phyloP scores from a whole-genome alignment of 2,113 vertebrate species.

The Cebus imitator region DNA sequence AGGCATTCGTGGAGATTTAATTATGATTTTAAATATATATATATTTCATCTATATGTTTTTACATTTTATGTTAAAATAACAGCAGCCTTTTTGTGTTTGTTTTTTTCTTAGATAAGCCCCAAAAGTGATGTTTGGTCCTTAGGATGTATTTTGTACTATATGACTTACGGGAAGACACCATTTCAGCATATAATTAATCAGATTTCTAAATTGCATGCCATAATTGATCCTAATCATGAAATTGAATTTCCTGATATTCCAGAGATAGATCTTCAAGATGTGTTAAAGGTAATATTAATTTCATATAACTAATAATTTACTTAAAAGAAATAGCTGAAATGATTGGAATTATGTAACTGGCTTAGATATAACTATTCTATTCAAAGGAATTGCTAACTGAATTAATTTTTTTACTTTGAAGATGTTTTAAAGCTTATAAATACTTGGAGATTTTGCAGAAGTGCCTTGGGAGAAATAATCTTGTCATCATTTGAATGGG shows the following conservation, averaged over 20 bases:
- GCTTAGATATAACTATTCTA: not conserved
- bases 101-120: slow-evolving; percentile 90
- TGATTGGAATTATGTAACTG: not conserved
- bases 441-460: slow-evolving; percentile 24
- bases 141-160: slow-evolving; percentile 97
- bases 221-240: slow-evolving; percentile 92
- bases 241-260: slow-evolving; percentile 93
- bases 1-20: not conserved
- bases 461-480: not conserved
- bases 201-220: slow-evolving; percentile 94
- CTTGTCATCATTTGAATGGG: not conserved
- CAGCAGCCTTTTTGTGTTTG: not conserved
- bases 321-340: slow-evolving; percentile 10
- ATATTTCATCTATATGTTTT: not conserved
- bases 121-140: slow-evolving; percentile 97
- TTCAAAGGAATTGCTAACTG: not conserved
- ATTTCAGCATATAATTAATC: slow-evolving; percentile 96
- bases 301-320: not conserved
- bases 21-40: not conserved
- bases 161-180: slow-evolving; percentile 98
- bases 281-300: slow-evolving; percentile 91
- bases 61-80: slow-evolving; percentile 38
- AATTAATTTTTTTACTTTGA: not conserved
- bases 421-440: not conserved
- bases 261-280: slow-evolving; percentile 95